A percentile compares a stretch with the other conserved stretches of the same genome.
Conservation (phyloP, 1,140 invertebrate genomes). For the Camponotus vicinus region DNA sequence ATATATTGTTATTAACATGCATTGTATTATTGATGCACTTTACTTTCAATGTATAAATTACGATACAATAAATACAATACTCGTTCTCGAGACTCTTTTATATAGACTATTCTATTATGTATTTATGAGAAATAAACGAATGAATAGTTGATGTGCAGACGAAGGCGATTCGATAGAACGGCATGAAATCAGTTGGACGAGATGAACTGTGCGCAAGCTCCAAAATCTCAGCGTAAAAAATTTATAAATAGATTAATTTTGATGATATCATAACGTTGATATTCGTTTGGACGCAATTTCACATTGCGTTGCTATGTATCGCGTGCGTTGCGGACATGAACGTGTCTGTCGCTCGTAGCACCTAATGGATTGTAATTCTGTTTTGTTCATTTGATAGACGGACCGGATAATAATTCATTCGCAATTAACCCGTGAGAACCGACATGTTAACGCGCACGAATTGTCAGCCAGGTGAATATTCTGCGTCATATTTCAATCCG, state of each 20-base stretch:
- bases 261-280: conserved; percentile 17
- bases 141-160: conserved; percentile 14
- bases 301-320: neutral
- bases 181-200: neutral
- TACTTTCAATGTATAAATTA: neutral
- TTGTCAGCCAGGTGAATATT: conserved; percentile 49
- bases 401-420: conserved; percentile 63
- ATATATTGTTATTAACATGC: neutral
- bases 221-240: neutral
- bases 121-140: neutral
- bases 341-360: neutral
- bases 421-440: conserved; percentile 50
- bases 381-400: conserved; percentile 54
- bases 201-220: neutral
- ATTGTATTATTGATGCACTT: neutral
- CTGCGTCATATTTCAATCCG: conserved; percentile 32
- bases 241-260: conserved; percentile 40
- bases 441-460: conserved; percentile 44
- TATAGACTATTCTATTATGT: conserved; percentile 4
- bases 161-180: neutral
- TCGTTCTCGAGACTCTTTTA: neutral
- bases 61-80: neutral
- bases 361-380: conserved; percentile 65
- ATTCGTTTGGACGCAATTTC: neutral
- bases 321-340: neutral